Percentiles rank a stretch among this genome's conserved stretches.
phyloP scores from a whole-genome alignment of 2,888 invertebrate genomes.

The Agrotis ipsilon region DNA sequence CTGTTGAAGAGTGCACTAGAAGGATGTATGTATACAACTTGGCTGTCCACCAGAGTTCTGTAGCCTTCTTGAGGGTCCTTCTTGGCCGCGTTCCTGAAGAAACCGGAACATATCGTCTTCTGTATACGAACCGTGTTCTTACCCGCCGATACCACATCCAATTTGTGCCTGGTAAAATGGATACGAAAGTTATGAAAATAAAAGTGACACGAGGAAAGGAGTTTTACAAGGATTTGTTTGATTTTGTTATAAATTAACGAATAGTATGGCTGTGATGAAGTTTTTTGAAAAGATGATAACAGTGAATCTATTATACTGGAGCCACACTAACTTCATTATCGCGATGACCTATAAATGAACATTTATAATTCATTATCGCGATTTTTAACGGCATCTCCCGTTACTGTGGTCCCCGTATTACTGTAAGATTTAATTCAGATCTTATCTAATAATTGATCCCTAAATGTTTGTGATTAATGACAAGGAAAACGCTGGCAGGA shows the following conservation, averaged over 20 bases:
- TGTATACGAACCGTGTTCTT: conserved; percentile 98
- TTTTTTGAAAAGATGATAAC: no score
- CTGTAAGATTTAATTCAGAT: no score
- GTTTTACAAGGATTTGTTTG: neutral
- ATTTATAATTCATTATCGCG: no score
- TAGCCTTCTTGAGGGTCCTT: conserved; percentile 99
- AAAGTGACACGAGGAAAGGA: neutral
- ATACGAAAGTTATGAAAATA: neutral
- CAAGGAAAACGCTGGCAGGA: neutral
- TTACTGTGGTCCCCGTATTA: no score
- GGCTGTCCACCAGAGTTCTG: conserved; percentile 98
- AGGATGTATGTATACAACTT: conserved; percentile 99
- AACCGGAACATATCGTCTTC: conserved; percentile 99
- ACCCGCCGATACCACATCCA: conserved; percentile 99
- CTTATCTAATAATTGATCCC: neutral
- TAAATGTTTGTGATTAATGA: neutral
- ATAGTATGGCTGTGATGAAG: neutral
- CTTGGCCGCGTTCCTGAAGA: conserved; percentile 99
- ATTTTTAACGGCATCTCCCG: no score
- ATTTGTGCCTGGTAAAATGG: conserved; percentile 93
- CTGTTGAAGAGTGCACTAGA: conserved; percentile 99
- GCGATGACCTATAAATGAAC: no score
- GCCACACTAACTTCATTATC: no score
- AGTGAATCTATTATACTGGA: no score
- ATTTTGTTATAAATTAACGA: neutral